Base-by-base conservation (phyloP, 2,888 invertebrate genomes). In the Nemotelus pantherinus region DNA sequence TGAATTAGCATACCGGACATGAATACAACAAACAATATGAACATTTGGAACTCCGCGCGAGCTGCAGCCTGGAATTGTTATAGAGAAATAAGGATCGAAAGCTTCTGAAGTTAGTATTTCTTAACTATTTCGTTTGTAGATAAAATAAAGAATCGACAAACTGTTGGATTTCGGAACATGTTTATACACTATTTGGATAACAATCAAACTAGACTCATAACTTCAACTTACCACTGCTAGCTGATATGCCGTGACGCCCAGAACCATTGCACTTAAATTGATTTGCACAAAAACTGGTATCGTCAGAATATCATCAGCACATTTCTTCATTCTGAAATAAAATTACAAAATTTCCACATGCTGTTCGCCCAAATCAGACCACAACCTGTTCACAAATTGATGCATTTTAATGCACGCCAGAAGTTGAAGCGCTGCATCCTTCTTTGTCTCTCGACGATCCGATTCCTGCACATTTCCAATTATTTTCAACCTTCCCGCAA, bases 1-100 rank as follows among this genome's bases (percentile, higher is more conserved):
- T 86, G 82, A 4, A 84, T 60, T 7, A 82, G 79, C 83, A 86
- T 85, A 9, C 70, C 43, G 0, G 58, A 3, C 10, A 78, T 64
- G 60, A 77, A 78, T 43, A 67, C 58, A 3, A 47, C 57, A 6
- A 57, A 67, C 7, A 47, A n/a, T 1, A 74, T 5, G 50, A 77
- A 77, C 58, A 41, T 65, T 4, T 50, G 48, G 41, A 60, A 41
- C 2, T 67, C 60, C 1, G n/a, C 39, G 3, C n/a, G 41, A 25
- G 67, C 58, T 25, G 77, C 74, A 50, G 68, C 10, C 77, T 77
- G 50, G 57, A 60, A 70, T 10, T 50, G 25, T 25, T 25, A 25
- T 25, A 25, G 25, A 25, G 25, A 25, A 25, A 25, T 25, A 25
- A 25, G 25, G 25, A 25, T 25, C 25, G 25, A 25, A 25, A 25